phyloP scores from a whole-genome alignment of 2,797 vertebrate species.

The Lophotriccus pileatus region DNA sequence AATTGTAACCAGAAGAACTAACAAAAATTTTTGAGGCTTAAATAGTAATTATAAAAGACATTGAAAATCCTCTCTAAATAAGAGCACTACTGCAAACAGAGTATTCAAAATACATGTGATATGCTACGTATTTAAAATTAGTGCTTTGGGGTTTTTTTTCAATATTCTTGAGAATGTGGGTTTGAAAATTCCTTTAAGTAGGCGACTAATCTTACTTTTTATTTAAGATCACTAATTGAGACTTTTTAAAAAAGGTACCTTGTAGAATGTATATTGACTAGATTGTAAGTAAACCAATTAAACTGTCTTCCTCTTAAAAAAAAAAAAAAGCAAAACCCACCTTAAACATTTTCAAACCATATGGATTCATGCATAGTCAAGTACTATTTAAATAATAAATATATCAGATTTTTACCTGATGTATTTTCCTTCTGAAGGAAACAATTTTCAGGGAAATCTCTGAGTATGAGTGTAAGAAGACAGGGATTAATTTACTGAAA shows the following conservation, averaged over 20 bases:
- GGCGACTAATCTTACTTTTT: background rate
- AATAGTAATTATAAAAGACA: background rate
- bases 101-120: background rate
- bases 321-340: background rate
- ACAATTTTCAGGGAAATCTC: background rate
- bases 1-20: background rate
- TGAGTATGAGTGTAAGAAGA: background rate
- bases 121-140: background rate
- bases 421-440: slow-evolving; percentile 1
- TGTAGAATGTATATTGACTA: background rate
- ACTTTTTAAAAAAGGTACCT: background rate
- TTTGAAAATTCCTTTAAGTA: background rate
- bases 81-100: background rate
- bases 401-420: background rate
- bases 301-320: background rate
- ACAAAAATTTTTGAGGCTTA: background rate
- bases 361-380: background rate
- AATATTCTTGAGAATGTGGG: background rate
- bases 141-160: background rate
- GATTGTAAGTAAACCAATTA: background rate
- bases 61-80: background rate
- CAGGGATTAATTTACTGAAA: slow-evolving; percentile 37
- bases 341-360: background rate
- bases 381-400: background rate
- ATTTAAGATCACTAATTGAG: background rate